Base-by-base conservation (phyloP, 2,888 invertebrate species). In the Bombyx huttoni region DNA sequence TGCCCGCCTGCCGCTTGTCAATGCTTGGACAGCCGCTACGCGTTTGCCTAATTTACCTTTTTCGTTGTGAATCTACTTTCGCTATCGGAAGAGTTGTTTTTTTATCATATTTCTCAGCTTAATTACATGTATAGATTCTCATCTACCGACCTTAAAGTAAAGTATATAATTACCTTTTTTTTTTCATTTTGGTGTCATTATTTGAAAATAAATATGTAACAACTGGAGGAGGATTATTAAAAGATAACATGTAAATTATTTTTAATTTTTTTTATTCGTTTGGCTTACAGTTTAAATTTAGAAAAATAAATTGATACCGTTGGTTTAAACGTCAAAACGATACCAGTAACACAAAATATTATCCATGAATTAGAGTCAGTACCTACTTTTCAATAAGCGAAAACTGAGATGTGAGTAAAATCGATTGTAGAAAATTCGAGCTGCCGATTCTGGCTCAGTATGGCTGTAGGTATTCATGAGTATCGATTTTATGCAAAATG, bases 401-500 rank as follows among this genome's bases (percentile, higher is more conserved):
- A 63, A 67, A 66, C 69, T 66, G 64, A 66, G 61, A 68, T 73
- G 74, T 78, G 76, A 78, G 77, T 78, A 77, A 76, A 77, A 75
- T 61, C 68, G 65, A 74, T 78, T 74, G 67, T 67, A 68, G 73
- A 66, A 71, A 80, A 80, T 80, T 79, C 69, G 66, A 71, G 67
- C 68, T 67, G 73, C 70, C 68, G 73, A 77, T 73, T 77, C 65
- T 70, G 72, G 77, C 70, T 69, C 70, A 70, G 62, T 67, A 65
- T 64, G 65, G 67, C 67, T 70, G 75, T 70, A 71, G 67, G 76
- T 82, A 85, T 86, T 87, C 86, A 83, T 80, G 85, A 81, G 77
- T 84, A 88, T 88, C 84, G 88, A 88, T 88, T 88, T 87, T 87
- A 87, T 88, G 87, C 86, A 88, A 87, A 88, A 84, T 86, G 83